phyloP scores from a whole-genome alignment of 2,113 vertebrate genomes.

The Ancistrus triradiatus region DNA sequence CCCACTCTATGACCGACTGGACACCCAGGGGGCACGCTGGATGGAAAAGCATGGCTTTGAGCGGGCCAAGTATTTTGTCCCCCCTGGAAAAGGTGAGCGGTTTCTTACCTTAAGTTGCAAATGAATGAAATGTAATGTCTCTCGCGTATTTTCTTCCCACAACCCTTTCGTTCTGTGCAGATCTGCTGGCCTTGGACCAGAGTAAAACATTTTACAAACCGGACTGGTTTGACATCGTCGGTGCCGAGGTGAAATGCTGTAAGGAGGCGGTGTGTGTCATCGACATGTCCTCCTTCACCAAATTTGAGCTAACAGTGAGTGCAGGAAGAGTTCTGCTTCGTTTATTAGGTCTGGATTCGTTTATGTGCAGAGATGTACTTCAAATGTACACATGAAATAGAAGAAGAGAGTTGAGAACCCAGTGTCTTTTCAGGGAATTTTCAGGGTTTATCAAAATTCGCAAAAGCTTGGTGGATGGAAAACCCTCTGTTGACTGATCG shows the following conservation, averaged over 20 bases:
- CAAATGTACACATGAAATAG: no score
- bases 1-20: conserved; percentile 90
- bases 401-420: no score
- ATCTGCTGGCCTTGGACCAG: conserved; percentile 88
- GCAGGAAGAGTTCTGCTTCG: neutral
- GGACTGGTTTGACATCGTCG: conserved; percentile 98
- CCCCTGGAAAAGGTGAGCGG: conserved; percentile 83
- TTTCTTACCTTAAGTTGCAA: neutral
- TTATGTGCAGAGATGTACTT: no score
- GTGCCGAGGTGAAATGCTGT: conserved; percentile 94
- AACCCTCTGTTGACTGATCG: no score
- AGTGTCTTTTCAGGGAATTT: no score
- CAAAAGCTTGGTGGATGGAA: no score
- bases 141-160: no score
- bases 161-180: conserved; percentile 56
- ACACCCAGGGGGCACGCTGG: conserved; percentile 93
- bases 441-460: no score
- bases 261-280: conserved; percentile 96
- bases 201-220: conserved; percentile 99
- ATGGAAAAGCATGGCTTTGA: conserved; percentile 99
- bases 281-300: conserved; percentile 99
- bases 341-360: neutral
- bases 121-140: no score
- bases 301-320: conserved; percentile 95
- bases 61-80: conserved; percentile 93